Base-by-base conservation (phyloP, 2,888 invertebrate species). In the Griposia aprilina region DNA sequence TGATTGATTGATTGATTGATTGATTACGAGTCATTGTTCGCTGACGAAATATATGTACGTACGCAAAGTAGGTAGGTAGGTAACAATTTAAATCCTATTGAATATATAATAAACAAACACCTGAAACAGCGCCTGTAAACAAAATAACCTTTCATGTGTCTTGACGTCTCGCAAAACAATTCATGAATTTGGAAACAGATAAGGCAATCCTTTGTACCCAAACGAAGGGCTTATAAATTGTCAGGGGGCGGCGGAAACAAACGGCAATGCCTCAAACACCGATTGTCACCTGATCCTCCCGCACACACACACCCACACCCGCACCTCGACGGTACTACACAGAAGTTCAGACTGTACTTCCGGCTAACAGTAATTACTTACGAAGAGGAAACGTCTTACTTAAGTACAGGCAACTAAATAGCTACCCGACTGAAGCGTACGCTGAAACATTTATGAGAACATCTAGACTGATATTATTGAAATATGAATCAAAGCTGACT, bases 191-290 rank as follows among this genome's bases (percentile, higher is more conserved):
- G 82, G 82, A 81, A 90, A 87, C 81, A 86, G 88, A 88, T 90
- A 88, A 87, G 82, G 81, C 88, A 88, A 89, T 81, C 88, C 89
- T 89, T 88, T 88, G 81, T 88, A 68, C 81, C 71, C 88, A 89
- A 91, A 90, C 86, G 90, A 89, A 87, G 89, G 85, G 88, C 88
- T 89, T 90, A 90, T 90, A 90, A 89, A 92, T 90, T 90, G 90
- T 90, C 85, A 88, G 87, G 84, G 89, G 84, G 84, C 81, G 83
- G 84, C 75, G 84, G 80, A 83, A 87, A 88, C 87, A 88, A 87
- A 85, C 84, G 76, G 84, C 86, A 84, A 87, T 87, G 82, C 83
- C 86, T 88, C 89, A 89, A 89, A 88, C 88, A 89, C 85, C 88
- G 87, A 91, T 91, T 88, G 90, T 87, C 90, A 86, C 88, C 88